Conservation (phyloP, 1,140 invertebrate genomes). For the Aphelinus atriplicis region DNA sequence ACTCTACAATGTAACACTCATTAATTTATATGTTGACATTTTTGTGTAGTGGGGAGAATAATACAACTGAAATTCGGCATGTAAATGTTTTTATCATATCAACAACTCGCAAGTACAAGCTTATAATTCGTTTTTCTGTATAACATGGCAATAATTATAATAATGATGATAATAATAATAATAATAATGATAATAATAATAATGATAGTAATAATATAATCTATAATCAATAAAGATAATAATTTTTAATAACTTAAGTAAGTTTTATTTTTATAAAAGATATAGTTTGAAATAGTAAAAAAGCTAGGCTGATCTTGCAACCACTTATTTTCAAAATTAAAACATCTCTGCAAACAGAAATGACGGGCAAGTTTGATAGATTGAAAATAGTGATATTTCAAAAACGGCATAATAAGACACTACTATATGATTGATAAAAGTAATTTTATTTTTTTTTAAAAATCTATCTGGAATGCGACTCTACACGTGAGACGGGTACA, state of each 20-base stretch:
- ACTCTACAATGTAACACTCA: too few species aligned
- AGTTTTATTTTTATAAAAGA: conserved; percentile 25
- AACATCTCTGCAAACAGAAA: conserved; percentile 24
- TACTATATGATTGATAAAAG: conserved; percentile 54
- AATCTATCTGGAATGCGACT: conserved; percentile 65
- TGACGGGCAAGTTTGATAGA: conserved; percentile 14
- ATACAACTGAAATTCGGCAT: neutral
- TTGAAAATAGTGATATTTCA: conserved; percentile 19
- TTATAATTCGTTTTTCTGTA: conserved; percentile 30
- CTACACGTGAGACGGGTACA: conserved; percentile 63
- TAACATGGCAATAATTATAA: conserved; percentile 30
- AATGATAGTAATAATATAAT: conserved; percentile 18
- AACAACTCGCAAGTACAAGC: conserved; percentile 38
- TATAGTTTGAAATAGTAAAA: conserved; percentile 33
- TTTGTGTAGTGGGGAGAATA: too few species aligned
- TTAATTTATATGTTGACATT: too few species aligned
- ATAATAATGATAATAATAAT: conserved; percentile 29
- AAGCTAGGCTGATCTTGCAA: conserved; percentile 20
- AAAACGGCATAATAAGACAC: conserved; percentile 23
- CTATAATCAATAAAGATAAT: conserved; percentile 1
- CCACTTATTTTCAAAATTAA: conserved; percentile 5
- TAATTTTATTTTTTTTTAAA: conserved; percentile 61
- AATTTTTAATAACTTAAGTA: conserved; percentile 30
- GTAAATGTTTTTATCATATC: conserved; percentile 18
- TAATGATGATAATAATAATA: neutral